Evolutionary conservation across 2,797 vertebrate genomes (phyloP).

Genomic region (Malacoraja senta): DNA sequence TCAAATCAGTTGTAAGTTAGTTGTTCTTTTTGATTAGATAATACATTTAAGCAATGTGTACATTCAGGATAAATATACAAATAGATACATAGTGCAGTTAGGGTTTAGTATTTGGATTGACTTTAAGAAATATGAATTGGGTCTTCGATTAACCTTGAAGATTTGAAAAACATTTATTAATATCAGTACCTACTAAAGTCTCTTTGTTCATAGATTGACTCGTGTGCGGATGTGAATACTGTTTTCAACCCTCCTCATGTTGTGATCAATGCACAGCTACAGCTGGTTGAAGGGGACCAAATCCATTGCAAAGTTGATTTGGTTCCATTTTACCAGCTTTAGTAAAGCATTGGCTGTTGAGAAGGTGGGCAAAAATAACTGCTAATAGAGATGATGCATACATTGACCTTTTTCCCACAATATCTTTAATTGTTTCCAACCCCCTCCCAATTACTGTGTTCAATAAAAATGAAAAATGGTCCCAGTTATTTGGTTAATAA

Average conservation of each 20-base stretch:
- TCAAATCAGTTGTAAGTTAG: background rate
- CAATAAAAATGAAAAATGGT: background rate
- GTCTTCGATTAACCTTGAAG: background rate
- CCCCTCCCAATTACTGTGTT: constrained; percentile 39
- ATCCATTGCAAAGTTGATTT: constrained; percentile 99
- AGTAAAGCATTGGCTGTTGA: constrained; percentile 87
- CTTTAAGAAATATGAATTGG: background rate
- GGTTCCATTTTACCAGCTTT: constrained; percentile 99
- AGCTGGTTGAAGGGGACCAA: constrained; percentile 99
- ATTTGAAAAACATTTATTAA: background rate
- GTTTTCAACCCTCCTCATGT: constrained; percentile 53
- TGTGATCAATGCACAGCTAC: constrained; percentile 99
- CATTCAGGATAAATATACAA: background rate
- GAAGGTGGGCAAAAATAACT: constrained; percentile 40
- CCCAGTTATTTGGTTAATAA: background rate
- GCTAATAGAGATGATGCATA: background rate
- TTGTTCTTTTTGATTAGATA: background rate
- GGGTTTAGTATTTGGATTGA: background rate
- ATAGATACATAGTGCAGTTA: background rate
- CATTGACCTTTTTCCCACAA: constrained; percentile 42
- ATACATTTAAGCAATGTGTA: background rate
- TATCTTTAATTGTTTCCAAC: background rate
- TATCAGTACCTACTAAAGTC: background rate
- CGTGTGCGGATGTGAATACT: background rate
- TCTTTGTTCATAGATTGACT: background rate